Conservation (phyloP, 1,140 invertebrate species). For the Zophobas morio region DNA sequence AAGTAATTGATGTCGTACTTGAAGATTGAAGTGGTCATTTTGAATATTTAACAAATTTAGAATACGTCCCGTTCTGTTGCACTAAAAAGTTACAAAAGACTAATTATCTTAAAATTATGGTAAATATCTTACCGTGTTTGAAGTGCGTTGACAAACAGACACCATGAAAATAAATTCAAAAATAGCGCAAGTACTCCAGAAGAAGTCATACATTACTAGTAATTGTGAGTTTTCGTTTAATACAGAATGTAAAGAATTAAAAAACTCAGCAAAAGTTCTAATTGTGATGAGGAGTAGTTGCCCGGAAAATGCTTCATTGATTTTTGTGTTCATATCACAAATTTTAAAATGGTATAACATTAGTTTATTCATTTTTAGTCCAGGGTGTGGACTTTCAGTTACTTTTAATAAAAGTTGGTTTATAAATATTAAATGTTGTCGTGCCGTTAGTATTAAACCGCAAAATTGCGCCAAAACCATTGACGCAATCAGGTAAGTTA, state of each 20-base stretch:
- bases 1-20: background rate
- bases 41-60: conserved; percentile 38
- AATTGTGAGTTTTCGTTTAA: conserved; percentile 22
- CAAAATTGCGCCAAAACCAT: conserved; percentile 27
- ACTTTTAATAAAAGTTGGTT: conserved; percentile 5
- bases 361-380: conserved; percentile 33
- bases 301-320: conserved; percentile 2
- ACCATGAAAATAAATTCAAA: conserved; percentile 40
- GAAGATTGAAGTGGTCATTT: conserved; percentile 16
- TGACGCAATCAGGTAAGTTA: conserved; percentile 31
- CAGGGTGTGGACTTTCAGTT: conserved; percentile 36
- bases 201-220: conserved; percentile 34
- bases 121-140: background rate
- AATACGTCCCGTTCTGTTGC: conserved; percentile 33
- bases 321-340: conserved; percentile 25
- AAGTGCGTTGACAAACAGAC: conserved; percentile 4
- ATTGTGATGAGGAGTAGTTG: conserved; percentile 34
- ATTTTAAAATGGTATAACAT: conserved; percentile 36
- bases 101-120: too few species aligned
- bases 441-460: conserved; percentile 23
- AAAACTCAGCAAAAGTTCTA: conserved; percentile 41
- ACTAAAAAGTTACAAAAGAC: conserved; percentile 15
- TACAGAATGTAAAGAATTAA: conserved; percentile 26
- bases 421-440: conserved; percentile 21
- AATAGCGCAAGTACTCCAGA: conserved; percentile 35